Percentiles rank a stretch among this genome's conserved stretches.
Evolutionary conservation across 2,888 invertebrate species (phyloP).

Genomic region (Cybosia mesomella): DNA sequence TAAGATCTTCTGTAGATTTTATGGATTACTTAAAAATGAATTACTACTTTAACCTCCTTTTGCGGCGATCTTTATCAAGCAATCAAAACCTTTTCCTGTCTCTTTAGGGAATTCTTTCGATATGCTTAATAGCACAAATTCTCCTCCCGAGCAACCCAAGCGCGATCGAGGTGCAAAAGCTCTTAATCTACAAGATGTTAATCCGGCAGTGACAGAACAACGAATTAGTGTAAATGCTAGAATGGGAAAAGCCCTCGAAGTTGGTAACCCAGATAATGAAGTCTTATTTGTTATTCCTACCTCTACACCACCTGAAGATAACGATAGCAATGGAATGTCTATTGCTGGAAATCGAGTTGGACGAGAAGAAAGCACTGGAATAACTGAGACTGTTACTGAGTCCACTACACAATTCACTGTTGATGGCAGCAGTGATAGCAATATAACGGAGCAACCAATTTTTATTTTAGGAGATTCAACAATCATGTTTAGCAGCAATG

Average conservation of each 20-base stretch:
- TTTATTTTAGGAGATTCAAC: too few relatives aligned
- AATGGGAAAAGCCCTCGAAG: background rate
- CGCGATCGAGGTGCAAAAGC: constrained; percentile 14
- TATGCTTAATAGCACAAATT: constrained; percentile 10
- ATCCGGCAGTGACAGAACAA: background rate
- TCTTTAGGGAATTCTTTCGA: constrained; percentile 19
- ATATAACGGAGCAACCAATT: too few relatives aligned
- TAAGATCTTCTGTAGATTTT: too few relatives aligned
- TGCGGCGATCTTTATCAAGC: background rate
- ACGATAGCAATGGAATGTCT: background rate
- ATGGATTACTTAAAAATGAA: background rate
- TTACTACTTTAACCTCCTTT: too few relatives aligned
- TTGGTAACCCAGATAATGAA: background rate
- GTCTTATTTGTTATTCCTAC: constrained; percentile 13
- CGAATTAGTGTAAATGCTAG: background rate
- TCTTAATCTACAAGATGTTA: constrained; percentile 9
- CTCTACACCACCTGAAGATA: background rate
- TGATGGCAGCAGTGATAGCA: background rate
- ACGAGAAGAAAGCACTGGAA: background rate
- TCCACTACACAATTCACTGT: background rate
- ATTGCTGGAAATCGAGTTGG: constrained; percentile 8
- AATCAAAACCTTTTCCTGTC: constrained; percentile 20
- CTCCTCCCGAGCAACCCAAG: background rate
- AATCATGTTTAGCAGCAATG: background rate
- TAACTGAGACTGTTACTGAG: background rate